Percentiles rank a stretch among this genome's conserved stretches.
These are phyloP conservation scores for Spialia ferax DNA, from an alignment of 2,888 invertebrate species.

Conservation along the genomic window DNA sequence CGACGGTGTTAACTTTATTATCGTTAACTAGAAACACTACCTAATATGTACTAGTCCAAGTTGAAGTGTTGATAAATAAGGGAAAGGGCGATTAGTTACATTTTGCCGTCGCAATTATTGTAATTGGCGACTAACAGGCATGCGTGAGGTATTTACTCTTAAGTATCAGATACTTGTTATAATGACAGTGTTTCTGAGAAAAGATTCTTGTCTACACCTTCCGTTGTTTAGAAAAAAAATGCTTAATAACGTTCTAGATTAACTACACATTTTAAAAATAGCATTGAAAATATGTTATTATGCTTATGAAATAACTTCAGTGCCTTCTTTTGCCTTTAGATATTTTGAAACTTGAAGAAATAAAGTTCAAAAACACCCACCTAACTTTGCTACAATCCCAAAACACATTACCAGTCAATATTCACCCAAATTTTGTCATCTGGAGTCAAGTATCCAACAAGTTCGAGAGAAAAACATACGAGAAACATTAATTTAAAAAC, in stretches of 20 bases:
- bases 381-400: too few species aligned
- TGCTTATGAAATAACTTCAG: too few species aligned
- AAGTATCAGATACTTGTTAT: background rate
- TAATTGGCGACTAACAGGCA: background rate
- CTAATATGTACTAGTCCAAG: background rate
- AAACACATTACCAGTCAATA: background rate
- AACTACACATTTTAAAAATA: too few species aligned
- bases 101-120: background rate
- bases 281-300: too few species aligned
- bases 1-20: conserved; percentile 10
- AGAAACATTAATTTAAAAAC: conserved; percentile 11
- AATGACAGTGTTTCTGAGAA: background rate
- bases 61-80: background rate
- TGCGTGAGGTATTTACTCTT: background rate
- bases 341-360: too few species aligned
- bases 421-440: background rate
- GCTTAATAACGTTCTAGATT: too few species aligned
- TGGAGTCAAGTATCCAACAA: background rate
- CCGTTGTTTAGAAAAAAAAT: background rate
- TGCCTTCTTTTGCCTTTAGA: too few species aligned
- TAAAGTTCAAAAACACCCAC: too few species aligned
- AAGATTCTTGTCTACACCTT: background rate
- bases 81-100: conserved; percentile 3
- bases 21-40: background rate
- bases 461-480: background rate